Evolutionary conservation across 2,113 vertebrate genomes (phyloP).

Genomic region (Gopherus evgoodei): DNA sequence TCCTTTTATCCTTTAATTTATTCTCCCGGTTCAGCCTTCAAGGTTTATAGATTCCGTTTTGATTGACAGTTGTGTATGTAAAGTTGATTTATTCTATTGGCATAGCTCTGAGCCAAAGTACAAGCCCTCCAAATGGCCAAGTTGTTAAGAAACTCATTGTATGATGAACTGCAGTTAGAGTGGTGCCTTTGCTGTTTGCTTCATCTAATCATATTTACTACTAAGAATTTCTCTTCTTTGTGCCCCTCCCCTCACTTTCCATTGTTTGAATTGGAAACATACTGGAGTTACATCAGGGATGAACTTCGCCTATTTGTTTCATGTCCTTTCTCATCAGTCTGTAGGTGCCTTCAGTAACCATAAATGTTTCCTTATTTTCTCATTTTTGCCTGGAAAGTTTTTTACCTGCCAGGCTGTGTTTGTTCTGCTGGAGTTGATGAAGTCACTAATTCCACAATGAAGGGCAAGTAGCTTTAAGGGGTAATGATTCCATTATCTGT

Average conservation of each 20-base stretch:
- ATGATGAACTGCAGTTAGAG: constrained; percentile 50
- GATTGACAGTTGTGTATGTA: background rate
- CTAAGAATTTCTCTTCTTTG: constrained; percentile 39
- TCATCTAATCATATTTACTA: constrained; percentile 58
- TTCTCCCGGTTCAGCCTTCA: background rate
- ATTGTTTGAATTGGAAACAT: background rate
- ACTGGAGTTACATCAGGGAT: background rate
- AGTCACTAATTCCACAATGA: constrained; percentile 64
- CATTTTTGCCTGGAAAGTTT: background rate
- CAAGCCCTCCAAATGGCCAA: background rate
- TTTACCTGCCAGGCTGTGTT: constrained; percentile 3
- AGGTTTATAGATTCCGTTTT: background rate
- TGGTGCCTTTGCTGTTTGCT: constrained; percentile 26
- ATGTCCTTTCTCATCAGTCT: background rate
- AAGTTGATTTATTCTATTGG: constrained; percentile 31
- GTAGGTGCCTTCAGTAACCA: background rate
- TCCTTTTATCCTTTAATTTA: background rate
- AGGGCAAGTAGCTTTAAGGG: constrained; percentile 41
- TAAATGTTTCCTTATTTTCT: constrained; percentile 11
- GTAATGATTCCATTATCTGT: constrained; percentile 49
- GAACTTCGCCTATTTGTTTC: background rate
- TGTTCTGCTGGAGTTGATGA: constrained; percentile 46
- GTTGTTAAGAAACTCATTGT: constrained; percentile 58
- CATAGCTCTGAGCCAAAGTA: background rate
- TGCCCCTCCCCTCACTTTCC: background rate